Base-by-base conservation (phyloP, 2,797 vertebrate species). In the Sebastes steindachneri region DNA sequence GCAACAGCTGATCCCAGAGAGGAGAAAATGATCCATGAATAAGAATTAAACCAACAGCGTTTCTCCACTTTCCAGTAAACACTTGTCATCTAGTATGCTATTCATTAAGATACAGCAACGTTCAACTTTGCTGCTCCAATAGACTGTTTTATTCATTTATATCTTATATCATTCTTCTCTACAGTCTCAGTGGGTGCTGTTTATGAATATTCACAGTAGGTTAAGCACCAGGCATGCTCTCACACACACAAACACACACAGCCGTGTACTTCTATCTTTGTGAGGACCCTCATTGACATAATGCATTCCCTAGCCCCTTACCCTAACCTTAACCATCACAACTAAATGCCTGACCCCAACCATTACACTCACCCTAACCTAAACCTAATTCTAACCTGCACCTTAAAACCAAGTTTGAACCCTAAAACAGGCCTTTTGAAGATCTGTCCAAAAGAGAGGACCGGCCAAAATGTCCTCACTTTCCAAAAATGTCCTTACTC, bases 1-100 rank as follows among this genome's bases (percentile, higher is more conserved):
- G 79, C 80, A 92, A 93, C 89, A 68, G 80, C 80, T 86, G 82
- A 84, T 79, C 63, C 62, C 19, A 19, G 45, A 75, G 57, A 67
- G 17, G 55, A 79, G 82, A 86, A 86, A 82, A 83, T 83, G 73
- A 83, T 35, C 62, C 76, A 76, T 85, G 83, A 83, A 71, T 83
- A 77, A 68, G 79, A 80, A 78, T 58, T 15, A 66, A 80, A 73
- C 59, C 23, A 62, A 73, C 72, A 75, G 28, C 23, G 3, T 54
- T 45, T 57, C 41, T 80, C 62, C 55, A 29, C 55, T 57, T 37
- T 66, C 53, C 4, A 21, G 9, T 2, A 29, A 66, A 5, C 0
- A 1, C 25, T 11, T 5, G 10, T 19, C 15, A 8, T 57, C 51
- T 23, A 35, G 28, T 17, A 41, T 41, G 37, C 12, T 15, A 11